Evolutionary conservation across 2,113 vertebrate species (phyloP).

Genomic region (Dromaius novaehollandiae): DNA sequence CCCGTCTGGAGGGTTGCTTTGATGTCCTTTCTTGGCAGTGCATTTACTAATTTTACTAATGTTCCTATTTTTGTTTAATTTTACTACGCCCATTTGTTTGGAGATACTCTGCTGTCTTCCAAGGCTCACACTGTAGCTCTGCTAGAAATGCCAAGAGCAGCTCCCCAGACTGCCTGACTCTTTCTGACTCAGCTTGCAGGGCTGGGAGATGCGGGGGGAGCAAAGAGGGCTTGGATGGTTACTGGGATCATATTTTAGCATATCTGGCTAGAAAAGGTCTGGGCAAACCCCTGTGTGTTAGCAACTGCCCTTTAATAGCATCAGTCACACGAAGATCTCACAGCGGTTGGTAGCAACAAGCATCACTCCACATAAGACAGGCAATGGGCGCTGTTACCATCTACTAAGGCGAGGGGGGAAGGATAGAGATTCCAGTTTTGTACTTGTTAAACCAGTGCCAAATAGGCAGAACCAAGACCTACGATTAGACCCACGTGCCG

Average conservation of each 20-base stretch:
- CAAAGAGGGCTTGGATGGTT: not conserved
- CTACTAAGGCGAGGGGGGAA: accelerated
- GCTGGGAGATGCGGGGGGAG: not conserved
- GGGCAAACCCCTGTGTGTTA: not conserved
- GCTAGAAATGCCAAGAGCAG: not conserved
- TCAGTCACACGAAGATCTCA: not conserved
- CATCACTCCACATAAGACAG: not conserved
- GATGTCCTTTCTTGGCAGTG: constrained; percentile 39
- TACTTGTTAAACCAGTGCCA: not conserved
- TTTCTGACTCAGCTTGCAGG: not conserved
- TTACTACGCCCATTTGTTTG: constrained; percentile 3
- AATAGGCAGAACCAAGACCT: not conserved
- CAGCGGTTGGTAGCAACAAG: not conserved
- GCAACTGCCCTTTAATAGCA: not conserved
- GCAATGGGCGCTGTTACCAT: not conserved
- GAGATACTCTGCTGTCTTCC: not conserved
- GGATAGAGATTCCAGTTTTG: not conserved
- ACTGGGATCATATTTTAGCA: not conserved
- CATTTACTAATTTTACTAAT: not conserved
- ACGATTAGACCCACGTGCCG: not conserved
- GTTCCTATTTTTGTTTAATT: constrained; percentile 35
- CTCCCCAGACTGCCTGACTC: not conserved
- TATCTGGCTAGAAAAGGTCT: not conserved
- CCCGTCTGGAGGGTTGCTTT: constrained; percentile 54
- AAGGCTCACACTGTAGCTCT: not conserved